These are phyloP conservation scores for Pteronura brasiliensis DNA, from an alignment of 2,113 vertebrate species.

Conservation along the genomic window DNA sequence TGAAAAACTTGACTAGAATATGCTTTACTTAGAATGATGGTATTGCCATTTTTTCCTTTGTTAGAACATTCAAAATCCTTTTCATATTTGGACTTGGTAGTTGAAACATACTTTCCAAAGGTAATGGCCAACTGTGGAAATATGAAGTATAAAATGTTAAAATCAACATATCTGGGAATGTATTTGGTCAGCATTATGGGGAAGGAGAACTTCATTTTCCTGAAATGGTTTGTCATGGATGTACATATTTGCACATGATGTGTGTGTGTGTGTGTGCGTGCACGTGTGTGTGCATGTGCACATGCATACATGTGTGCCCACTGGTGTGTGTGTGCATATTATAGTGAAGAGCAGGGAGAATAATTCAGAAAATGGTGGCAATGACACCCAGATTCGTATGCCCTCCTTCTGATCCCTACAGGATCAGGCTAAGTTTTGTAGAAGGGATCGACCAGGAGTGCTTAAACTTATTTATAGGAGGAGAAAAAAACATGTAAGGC, in stretches of 20 bases:
- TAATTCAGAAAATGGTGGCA: not conserved
- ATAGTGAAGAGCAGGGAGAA: not conserved
- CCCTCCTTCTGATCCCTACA: not conserved
- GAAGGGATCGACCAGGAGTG: not conserved
- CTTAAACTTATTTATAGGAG: not conserved
- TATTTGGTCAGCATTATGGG: not conserved
- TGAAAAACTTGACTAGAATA: not conserved
- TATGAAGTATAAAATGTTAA: not conserved
- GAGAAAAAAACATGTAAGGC: not conserved
- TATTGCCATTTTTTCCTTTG: not conserved
- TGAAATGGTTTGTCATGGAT: not conserved
- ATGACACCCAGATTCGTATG: not conserved
- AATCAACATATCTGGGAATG: not conserved
- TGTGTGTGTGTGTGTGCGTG: too few species aligned
- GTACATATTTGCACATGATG: not conserved
- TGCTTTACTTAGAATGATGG: not conserved
- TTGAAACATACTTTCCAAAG: not conserved
- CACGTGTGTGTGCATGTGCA: not conserved
- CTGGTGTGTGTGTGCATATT: not conserved
- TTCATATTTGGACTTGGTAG: constrained; percentile 16
- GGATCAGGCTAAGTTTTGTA: not conserved
- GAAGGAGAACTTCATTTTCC: not conserved
- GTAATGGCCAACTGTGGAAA: not conserved
- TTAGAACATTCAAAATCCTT: not conserved
- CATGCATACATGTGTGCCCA: not conserved